Conservation (phyloP, 1,140 invertebrate species). For the Drosophila bipectinata region DNA sequence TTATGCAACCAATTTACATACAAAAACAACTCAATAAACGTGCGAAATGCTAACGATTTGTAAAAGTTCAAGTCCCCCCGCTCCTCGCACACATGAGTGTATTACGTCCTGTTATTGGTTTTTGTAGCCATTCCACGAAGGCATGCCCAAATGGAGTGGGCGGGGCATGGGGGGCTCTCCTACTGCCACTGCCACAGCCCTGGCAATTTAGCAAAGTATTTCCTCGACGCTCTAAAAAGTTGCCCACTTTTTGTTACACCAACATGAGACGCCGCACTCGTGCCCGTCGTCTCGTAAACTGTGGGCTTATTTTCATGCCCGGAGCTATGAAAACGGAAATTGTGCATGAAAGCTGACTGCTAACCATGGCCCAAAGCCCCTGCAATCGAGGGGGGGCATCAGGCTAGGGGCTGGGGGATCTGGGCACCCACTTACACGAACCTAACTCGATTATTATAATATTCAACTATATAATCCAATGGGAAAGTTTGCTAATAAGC, state of each 20-base stretch:
- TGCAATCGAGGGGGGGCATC: not conserved
- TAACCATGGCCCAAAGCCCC: slow-evolving; percentile 13
- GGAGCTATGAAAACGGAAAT: slow-evolving; percentile 67
- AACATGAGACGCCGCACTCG: slow-evolving; percentile 29
- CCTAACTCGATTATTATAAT: slow-evolving; percentile 81
- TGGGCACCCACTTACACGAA: slow-evolving; percentile 45
- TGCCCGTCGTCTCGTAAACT: slow-evolving; percentile 52
- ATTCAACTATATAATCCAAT: slow-evolving; percentile 80
- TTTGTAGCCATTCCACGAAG: slow-evolving; percentile 47
- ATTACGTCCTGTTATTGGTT: slow-evolving; percentile 66
- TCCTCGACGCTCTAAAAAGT: slow-evolving; percentile 75
- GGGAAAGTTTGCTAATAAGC: slow-evolving; percentile 78
- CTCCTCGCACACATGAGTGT: slow-evolving; percentile 29
- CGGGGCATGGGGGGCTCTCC: slow-evolving; percentile 5
- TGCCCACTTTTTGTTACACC: slow-evolving; percentile 71
- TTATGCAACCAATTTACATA: slow-evolving; percentile 82
- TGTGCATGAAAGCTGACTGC: slow-evolving; percentile 73
- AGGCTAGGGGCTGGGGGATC: not conserved
- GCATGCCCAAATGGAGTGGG: slow-evolving; percentile 3
- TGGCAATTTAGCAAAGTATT: slow-evolving; percentile 81
- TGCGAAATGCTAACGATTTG: slow-evolving; percentile 81
- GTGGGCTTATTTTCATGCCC: slow-evolving; percentile 72
- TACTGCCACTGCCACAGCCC: slow-evolving; percentile 25
- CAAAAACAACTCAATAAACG: slow-evolving; percentile 83
- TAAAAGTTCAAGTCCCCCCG: slow-evolving; percentile 67